Base-by-base conservation (phyloP, 2,888 invertebrate species). In the Seladonia tumulorum region DNA sequence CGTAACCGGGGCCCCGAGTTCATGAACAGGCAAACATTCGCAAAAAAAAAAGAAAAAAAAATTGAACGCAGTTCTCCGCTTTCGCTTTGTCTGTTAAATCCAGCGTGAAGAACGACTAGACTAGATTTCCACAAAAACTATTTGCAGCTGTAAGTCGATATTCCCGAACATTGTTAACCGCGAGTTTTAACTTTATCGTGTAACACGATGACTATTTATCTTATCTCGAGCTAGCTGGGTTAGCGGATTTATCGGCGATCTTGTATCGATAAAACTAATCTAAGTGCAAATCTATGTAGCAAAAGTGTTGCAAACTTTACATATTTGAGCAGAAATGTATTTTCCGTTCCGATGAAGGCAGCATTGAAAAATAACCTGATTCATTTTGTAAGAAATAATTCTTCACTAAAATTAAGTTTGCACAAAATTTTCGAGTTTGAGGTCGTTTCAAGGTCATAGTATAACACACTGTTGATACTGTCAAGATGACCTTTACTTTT, bases 1-100 rank as follows among this genome's bases (percentile, higher is more conserved):
- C 83, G 35, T 76, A 14, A 66, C 79, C 68, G 22, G 22, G 66
- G 49, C 42, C 68, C 42, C 22, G 14, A 73, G 66, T 72, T 76
- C 18, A 39, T 22, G 18, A 42, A 71, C 60, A 35, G 77, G 25
- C 25, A 35, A 68, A 57, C 57, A 71, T 63, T 29, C 14, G 35
- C 1, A 0, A 35, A 35, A 35, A 35, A 35, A 35, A 35, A 35
- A 8, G 29, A 16, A 49, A 60, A 72, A 75, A 60, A 73, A 76
- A 25, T 16, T 25, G 29, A 35, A 35, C 42, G 12, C 45, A 25
- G 49, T 12, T 16, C 35, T 57, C 47, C 66, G 66, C 63, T 72
- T 18, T 8, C 18, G 60, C 35, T 47, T 16, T 29, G 71, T 8
- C 14, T 29, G 16, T n/a, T 45, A 53, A 81, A 72, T 71, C 22